Base-by-base conservation (phyloP, 2,113 vertebrate genomes). In the Kryptolebias marmoratus region DNA sequence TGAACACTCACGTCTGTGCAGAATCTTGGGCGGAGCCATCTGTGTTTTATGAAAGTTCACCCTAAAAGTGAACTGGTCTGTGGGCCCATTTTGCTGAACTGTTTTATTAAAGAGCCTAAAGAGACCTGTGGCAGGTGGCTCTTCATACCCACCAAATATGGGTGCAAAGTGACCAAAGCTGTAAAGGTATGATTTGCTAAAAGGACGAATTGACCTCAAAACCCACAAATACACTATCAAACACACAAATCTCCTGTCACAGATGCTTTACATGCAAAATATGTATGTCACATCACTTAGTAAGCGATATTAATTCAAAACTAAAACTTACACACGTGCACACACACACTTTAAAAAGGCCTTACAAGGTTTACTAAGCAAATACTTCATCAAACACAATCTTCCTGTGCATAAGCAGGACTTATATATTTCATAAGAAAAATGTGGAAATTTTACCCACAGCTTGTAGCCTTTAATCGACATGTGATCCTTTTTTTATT, bases 281-380 rank as follows among this genome's bases (percentile, higher is more conserved):
- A 68, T 77, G 85, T 82, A 71, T 72, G 75, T 76, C 70, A 32
- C 71, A 80, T 87, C 72, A 71, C 72, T 84, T 69, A 68, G 66
- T 15, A 1, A 70, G 45, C 66, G 49, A 15, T 49, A 57, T 69
- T 52, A 75, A 81, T 76, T 63, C 15, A 12, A 55, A 42, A 44
- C 3, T 49, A 16, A 59, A 56, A 36, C n/a, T 39, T 28, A 14
- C 2, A 9, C 55, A 44, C n/a, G 59, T 27, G 60, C 53, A 58
- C 55, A 44, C n/a, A 63, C 31, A 63, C 53, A 58, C 61, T 60
- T 47, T 16, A 15, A 73, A 78, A 68, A 13, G 18, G 45, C 44
- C 32, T 62, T 32, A 6, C 45, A 27, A 5, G 1, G 14, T 6
- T 52, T 44, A 61, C 50, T 44, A 32, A 63, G 70, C 77, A 22